Base-by-base conservation (phyloP, 2,797 vertebrate genomes). In the Tamandua tetradactyla region DNA sequence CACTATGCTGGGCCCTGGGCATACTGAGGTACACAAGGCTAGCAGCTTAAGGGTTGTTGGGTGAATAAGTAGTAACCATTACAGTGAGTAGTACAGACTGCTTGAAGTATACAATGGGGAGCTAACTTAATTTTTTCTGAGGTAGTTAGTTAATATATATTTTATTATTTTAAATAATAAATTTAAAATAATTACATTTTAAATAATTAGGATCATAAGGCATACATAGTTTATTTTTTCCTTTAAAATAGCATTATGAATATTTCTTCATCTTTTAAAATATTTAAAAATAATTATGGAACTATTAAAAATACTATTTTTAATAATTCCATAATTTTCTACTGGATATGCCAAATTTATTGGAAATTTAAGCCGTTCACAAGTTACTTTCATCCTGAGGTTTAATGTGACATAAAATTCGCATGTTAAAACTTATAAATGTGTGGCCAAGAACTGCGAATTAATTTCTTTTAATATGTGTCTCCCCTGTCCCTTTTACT, bases 251-350 rank as follows among this genome's bases (percentile, higher is more conserved):
- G 3, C 62, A 20, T 75, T 25, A 32, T 69, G 27, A 83, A 47
- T 80, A 75, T 66, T 87, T 93, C n/a, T n/a, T 13, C 18, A 25
- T 85, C 91, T 78, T 27, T 94, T 71, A 82, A 89, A 89, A 20
- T 78, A n/a, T 59, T 85, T n/a, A n/a, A n/a, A n/a, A n/a, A n/a
- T n/a, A n/a, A n/a, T n/a, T n/a, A n/a, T n/a, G n/a, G n/a, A n/a
- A n/a, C n/a, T n/a, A 87, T 93, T 89, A 42, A 95, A 49, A 86
- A 44, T 82, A 40, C 22, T 79, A 52, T 74, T 87, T 93, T 86
- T 94, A 81, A n/a, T 30, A 40, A 64, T 15, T 64, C 22, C 44
- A 55, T 62, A 82, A 35, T 85, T 94, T 93, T 79, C n/a, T 79
- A 18, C 23, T 57, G 14, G 8, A 79, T 72, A 84, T 75, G 49